A percentile compares a stretch with the other conserved stretches of the same genome.
Conservation (phyloP, 2,888 invertebrate species). For the Drosophila anomalata region DNA sequence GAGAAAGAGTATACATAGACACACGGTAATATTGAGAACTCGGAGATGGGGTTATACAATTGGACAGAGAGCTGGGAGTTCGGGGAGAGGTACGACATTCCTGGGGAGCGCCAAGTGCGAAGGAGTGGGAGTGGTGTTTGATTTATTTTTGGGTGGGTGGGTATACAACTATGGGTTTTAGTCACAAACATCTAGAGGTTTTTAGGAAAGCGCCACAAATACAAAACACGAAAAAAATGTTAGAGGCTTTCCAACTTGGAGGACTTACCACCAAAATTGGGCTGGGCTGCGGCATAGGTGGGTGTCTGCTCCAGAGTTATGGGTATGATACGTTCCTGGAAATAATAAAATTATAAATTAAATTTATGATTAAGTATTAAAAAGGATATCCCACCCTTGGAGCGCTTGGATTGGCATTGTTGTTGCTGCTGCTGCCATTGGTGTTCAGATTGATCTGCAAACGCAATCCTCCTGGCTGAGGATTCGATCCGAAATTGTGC, state of each 20-base stretch:
- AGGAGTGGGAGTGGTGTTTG: constrained; percentile 24
- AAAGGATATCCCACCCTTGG: constrained; percentile 65
- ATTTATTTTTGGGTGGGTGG: constrained; percentile 14
- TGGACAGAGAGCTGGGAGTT: constrained; percentile 53
- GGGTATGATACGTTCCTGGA: constrained; percentile 83
- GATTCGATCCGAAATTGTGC: constrained; percentile 73
- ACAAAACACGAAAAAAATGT: constrained; percentile 21
- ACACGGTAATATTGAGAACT: constrained; percentile 62
- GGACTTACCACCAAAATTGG: constrained; percentile 81
- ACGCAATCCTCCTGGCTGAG: constrained; percentile 72
- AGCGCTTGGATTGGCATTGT: constrained; percentile 63
- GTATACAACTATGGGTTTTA: constrained; percentile 43
- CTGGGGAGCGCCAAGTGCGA: constrained; percentile 49
- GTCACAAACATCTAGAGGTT: constrained; percentile 68
- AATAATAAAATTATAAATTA: neutral
- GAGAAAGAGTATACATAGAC: constrained; percentile 79
- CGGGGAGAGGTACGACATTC: constrained; percentile 8
- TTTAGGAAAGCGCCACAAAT: constrained; percentile 63
- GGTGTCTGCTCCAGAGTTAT: constrained; percentile 83
- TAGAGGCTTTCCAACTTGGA: neutral
- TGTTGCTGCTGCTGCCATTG: constrained; percentile 63
- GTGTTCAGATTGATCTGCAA: constrained; percentile 76
- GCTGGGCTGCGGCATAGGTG: constrained; percentile 81
- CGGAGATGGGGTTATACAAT: constrained; percentile 59
- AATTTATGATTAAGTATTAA: neutral